phyloP scores from a whole-genome alignment of 2,797 vertebrate genomes.

The Remorina albescens region DNA sequence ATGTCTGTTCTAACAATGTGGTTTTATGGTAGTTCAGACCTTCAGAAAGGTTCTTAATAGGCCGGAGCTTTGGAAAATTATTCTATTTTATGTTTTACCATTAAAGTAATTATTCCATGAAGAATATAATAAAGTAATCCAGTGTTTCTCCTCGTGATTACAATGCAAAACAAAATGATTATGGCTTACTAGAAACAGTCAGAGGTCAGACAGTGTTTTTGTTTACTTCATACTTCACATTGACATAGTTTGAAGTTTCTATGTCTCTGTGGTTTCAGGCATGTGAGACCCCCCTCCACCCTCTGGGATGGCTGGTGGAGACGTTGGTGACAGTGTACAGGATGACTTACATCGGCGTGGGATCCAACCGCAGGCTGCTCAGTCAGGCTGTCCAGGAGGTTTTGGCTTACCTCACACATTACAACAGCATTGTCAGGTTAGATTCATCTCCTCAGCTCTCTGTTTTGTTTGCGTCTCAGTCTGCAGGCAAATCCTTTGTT shows the following conservation, averaged over 20 bases:
- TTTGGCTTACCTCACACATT: conserved; percentile 92
- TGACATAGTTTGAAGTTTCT: background rate
- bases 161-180: background rate
- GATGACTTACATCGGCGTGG: conserved; percentile 97
- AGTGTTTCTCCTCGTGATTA: background rate
- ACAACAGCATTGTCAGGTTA: conserved; percentile 94
- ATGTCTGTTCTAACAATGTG: too few species aligned
- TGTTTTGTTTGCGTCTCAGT: background rate
- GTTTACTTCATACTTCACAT: background rate
- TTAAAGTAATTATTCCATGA: too few species aligned
- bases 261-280: conserved; percentile 81
- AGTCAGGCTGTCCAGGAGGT: conserved; percentile 94
- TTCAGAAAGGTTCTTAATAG: too few species aligned
- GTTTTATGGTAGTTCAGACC: too few species aligned
- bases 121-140: too few species aligned
- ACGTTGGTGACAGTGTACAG: conserved; percentile 95
- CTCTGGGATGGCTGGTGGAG: conserved; percentile 94
- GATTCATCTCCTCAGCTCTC: background rate
- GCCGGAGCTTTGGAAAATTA: too few species aligned
- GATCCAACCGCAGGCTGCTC: conserved; percentile 92
- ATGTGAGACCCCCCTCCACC: conserved; percentile 95
- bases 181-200: background rate
- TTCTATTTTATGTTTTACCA: too few species aligned
- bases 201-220: background rate
- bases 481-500: background rate